These are phyloP conservation scores for Trinectes maculatus DNA, from an alignment of 2,113 vertebrate genomes.

Conservation along the genomic window DNA sequence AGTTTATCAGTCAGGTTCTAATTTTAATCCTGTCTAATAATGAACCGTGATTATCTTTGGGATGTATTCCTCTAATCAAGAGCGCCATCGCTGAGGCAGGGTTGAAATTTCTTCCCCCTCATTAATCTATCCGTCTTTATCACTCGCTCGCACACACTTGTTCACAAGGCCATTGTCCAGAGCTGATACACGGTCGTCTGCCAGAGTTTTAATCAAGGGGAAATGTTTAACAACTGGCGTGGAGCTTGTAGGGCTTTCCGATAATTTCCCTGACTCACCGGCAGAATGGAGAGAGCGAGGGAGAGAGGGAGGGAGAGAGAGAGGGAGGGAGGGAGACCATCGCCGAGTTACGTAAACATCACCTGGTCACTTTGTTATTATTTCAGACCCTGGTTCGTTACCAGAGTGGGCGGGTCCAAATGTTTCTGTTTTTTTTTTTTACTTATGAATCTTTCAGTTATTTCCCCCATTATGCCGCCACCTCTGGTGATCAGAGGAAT, in stretches of 20 bases:
- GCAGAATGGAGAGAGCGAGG: background rate
- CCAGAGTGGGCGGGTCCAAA: slow-evolving; percentile 17
- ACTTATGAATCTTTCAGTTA: slow-evolving; percentile 34
- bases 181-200: slow-evolving; percentile 33
- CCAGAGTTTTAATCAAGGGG: slow-evolving; percentile 59
- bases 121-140: slow-evolving; percentile 25
- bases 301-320: background rate
- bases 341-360: slow-evolving; percentile 1
- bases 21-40: slow-evolving; percentile 10
- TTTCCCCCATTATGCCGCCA: slow-evolving; percentile 52
- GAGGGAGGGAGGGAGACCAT: slow-evolving; percentile 1
- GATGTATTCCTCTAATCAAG: slow-evolving; percentile 28
- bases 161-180: slow-evolving; percentile 6
- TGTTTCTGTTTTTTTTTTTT: slow-evolving; percentile 41
- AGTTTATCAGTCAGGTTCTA: no score
- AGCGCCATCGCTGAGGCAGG: slow-evolving; percentile 26
- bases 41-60: slow-evolving; percentile 41
- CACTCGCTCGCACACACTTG: slow-evolving; percentile 36
- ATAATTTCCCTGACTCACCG: slow-evolving; percentile 33
- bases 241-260: slow-evolving; percentile 44
- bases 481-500: slow-evolving; percentile 70
- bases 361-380: background rate
- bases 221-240: slow-evolving; percentile 50
- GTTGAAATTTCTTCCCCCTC: slow-evolving; percentile 29
- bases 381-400: slow-evolving; percentile 41